phyloP scores from a whole-genome alignment of 1,140 invertebrate species.

The Olivierus martensii region DNA sequence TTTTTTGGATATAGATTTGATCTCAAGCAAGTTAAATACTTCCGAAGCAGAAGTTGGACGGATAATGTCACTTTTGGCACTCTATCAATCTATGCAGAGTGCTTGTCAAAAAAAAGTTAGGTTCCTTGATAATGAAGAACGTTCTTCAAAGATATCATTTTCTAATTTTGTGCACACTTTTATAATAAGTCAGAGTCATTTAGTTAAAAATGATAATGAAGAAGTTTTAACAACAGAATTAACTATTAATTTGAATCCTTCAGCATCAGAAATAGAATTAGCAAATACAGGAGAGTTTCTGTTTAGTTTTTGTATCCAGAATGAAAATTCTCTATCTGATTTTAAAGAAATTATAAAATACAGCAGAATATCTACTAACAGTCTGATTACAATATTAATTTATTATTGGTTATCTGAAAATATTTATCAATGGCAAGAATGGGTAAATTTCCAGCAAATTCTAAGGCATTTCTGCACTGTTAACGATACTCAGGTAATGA shows the following conservation, averaged over 20 bases:
- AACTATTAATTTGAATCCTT: conserved; percentile 8
- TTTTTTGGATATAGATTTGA: no score
- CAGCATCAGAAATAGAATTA: conserved; percentile 1
- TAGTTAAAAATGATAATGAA: conserved; percentile 7
- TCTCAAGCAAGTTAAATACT: conserved; percentile 17
- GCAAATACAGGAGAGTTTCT: no score
- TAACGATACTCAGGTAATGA: conserved; percentile 3
- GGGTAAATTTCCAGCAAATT: conserved; percentile 16
- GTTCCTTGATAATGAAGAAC: conserved; percentile 7
- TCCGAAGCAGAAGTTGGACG: conserved; percentile 22
- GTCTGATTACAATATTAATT: conserved; percentile 7
- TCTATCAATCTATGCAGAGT: conserved; percentile 5
- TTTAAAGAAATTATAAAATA: background rate
- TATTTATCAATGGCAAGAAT: conserved; percentile 9
- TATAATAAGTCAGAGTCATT: conserved; percentile 5
- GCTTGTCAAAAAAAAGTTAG: conserved; percentile 7
- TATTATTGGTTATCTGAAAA: conserved; percentile 4
- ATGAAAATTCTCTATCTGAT: background rate
- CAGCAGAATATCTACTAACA: background rate
- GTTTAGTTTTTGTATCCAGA: background rate
- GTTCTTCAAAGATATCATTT: conserved; percentile 8
- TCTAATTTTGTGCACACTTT: conserved; percentile 15
- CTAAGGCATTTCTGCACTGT: conserved; percentile 12
- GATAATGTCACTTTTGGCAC: conserved; percentile 19
- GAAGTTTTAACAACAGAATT: conserved; percentile 7